Evolutionary conservation across 2,888 invertebrate species (phyloP), one percentile per base, ranked within the genome.

Genomic region (Branchellion lobata): DNA sequence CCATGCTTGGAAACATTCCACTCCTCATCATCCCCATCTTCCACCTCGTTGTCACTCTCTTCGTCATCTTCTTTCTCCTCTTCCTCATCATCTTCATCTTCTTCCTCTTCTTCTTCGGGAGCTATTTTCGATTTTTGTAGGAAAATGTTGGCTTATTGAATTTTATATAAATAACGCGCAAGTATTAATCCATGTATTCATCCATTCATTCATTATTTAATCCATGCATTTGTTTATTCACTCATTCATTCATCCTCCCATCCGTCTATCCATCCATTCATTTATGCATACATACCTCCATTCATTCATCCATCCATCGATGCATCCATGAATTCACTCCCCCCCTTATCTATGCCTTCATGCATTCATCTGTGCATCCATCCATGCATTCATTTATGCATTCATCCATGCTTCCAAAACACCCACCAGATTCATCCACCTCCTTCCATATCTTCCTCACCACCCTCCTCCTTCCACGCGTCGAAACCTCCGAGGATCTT

Each of bases 371-470:
- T 14, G 14, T 14, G 14, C 40, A 40, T 40, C 14, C 40, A 40
- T 40, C 40, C 14, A 40, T 14, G 40, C 40, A 40, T 40, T 40
- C 40, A 40, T 40, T 5, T 14, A 40, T 40, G 5, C 40, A 40
- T 40, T 40, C 40, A 40, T 14, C 5, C 40, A 40, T 40, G 5
- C 40, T 8, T 8, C 40, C 40, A 40, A 36, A 57, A 40, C n/a
- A 21, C 31, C 29, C 51, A 29, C 74, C 78, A 8, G 27, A 14
- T 18, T 68, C 61, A 33, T 81, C 79, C 81, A 81, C 40, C 69
- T 81, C 79, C 61, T 57, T 57, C 81, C 81, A 81, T 31, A 81
- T 77, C 69, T 80, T 81, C 33, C 78, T 80, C 57, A 79, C 81
- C 18, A 68, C 80, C 21, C 80, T 33, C 68, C 68, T 51, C 33